These are phyloP conservation scores for Rhinophrynus dorsalis DNA, from an alignment of 2,797 vertebrate species.

Conservation along the genomic window DNA sequence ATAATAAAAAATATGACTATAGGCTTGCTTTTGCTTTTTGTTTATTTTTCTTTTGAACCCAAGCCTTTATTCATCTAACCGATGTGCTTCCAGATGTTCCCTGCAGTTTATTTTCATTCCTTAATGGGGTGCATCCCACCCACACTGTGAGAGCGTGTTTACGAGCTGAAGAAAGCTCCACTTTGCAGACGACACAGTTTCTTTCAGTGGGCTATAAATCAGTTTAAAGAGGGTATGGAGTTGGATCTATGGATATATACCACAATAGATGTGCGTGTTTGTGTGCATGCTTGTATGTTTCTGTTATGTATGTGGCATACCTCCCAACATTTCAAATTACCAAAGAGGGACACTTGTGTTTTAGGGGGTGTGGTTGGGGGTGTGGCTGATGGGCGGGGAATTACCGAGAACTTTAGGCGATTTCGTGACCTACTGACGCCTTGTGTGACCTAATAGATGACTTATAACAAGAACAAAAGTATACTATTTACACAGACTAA, in stretches of 20 bases:
- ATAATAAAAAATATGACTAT: background rate
- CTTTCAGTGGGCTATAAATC: slow-evolving; percentile 23
- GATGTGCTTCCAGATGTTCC: slow-evolving; percentile 21
- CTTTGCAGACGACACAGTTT: slow-evolving; percentile 13
- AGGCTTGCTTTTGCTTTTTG: background rate
- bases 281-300: background rate
- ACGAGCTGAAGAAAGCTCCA: slow-evolving; percentile 43
- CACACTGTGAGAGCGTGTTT: slow-evolving; percentile 21
- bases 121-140: slow-evolving; percentile 28
- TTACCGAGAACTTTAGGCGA: too few relatives aligned
- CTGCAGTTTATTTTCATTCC: slow-evolving; percentile 25
- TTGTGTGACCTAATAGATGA: too few relatives aligned
- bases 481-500: too few relatives aligned
- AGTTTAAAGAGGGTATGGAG: background rate
- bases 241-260: background rate
- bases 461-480: too few relatives aligned
- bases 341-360: too few relatives aligned
- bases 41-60: background rate
- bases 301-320: too few relatives aligned
- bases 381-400: too few relatives aligned
- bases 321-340: too few relatives aligned
- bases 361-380: too few relatives aligned
- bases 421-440: too few relatives aligned
- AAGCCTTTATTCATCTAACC: background rate
- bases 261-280: background rate